Conservation (phyloP, 1,140 invertebrate genomes). For the Nymphalis io region DNA sequence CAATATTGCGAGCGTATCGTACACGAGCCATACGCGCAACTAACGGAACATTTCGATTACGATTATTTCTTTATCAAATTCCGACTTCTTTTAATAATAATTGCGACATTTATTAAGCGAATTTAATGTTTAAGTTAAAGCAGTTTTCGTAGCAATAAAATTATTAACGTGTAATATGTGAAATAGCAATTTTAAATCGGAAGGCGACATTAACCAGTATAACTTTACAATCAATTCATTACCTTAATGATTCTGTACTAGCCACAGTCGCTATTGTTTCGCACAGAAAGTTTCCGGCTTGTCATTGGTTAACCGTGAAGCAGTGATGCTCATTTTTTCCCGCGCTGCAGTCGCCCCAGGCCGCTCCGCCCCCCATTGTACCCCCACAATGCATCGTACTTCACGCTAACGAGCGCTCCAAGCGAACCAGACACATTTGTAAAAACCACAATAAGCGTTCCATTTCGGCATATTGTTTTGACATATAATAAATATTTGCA, state of each 20-base stretch:
- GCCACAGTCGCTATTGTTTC: not conserved
- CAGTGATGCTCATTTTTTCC: conserved; percentile 34
- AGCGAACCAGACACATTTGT: conserved; percentile 78
- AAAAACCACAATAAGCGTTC: conserved; percentile 77
- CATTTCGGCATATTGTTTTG: conserved; percentile 80
- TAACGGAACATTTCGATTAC: conserved; percentile 52
- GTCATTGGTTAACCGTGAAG: conserved; percentile 61
- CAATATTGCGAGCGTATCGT: conserved; percentile 37
- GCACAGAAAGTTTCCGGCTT: conserved; percentile 32
- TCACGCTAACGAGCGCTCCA: conserved; percentile 77
- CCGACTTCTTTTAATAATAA: conserved; percentile 6
- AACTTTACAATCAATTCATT: not conserved
- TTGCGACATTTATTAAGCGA: not conserved
- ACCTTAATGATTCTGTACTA: not conserved
- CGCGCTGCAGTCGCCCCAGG: conserved; percentile 61
- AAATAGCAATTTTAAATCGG: not conserved
- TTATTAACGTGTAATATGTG: not conserved
- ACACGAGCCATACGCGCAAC: conserved; percentile 55
- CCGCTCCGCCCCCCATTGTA: conserved; percentile 70
- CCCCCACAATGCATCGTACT: conserved; percentile 75
- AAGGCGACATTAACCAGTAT: no score
- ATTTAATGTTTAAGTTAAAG: not conserved
- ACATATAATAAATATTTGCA: conserved; percentile 81
- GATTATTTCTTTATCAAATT: conserved; percentile 26
- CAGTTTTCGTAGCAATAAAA: no score